phyloP scores from a whole-genome alignment of 2,113 vertebrate species.

The Platichthys stellatus region DNA sequence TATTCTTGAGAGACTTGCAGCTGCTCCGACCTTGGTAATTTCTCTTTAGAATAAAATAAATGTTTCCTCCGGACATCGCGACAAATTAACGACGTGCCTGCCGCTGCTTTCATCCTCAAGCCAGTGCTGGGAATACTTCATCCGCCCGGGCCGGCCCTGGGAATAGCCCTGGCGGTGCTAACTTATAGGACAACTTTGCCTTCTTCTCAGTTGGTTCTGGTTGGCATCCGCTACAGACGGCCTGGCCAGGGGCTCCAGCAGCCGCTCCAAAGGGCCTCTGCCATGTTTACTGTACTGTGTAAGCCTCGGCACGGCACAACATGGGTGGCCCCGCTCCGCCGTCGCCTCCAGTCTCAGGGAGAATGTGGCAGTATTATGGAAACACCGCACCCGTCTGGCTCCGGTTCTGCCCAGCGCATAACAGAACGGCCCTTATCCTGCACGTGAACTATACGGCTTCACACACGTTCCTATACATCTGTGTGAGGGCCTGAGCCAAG shows the following conservation, averaged over 20 bases:
- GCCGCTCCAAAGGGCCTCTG: slow-evolving; percentile 74
- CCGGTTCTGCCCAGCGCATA: slow-evolving; percentile 53
- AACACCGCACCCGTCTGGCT: slow-evolving; percentile 70
- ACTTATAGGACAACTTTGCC: slow-evolving; percentile 64
- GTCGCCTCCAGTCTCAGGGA: slow-evolving; percentile 71
- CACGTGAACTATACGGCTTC: slow-evolving; percentile 24
- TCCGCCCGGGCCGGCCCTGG: slow-evolving; percentile 50
- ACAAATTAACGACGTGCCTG: slow-evolving; percentile 66
- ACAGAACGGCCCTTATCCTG: slow-evolving; percentile 36
- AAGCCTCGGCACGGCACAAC: slow-evolving; percentile 72
- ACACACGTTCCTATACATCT: slow-evolving; percentile 1
- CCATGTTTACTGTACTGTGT: slow-evolving; percentile 74
- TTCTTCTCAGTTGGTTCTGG: slow-evolving; percentile 66
- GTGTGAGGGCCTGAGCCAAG: not conserved
- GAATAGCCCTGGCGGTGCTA: slow-evolving; percentile 53
- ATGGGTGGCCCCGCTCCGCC: slow-evolving; percentile 78
- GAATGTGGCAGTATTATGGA: slow-evolving; percentile 74
- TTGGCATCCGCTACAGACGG: slow-evolving; percentile 70
- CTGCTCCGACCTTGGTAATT: slow-evolving; percentile 15
- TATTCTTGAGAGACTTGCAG: slow-evolving; percentile 38
- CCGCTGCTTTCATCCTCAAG: slow-evolving; percentile 54
- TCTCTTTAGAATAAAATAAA: slow-evolving; percentile 47
- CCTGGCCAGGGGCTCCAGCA: slow-evolving; percentile 73
- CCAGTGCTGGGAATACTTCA: slow-evolving; percentile 57
- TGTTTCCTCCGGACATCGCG: slow-evolving; percentile 53